These are phyloP conservation scores for Taenioides sp. DNA, from an alignment of 2,797 vertebrate species.

Conservation along the genomic window DNA sequence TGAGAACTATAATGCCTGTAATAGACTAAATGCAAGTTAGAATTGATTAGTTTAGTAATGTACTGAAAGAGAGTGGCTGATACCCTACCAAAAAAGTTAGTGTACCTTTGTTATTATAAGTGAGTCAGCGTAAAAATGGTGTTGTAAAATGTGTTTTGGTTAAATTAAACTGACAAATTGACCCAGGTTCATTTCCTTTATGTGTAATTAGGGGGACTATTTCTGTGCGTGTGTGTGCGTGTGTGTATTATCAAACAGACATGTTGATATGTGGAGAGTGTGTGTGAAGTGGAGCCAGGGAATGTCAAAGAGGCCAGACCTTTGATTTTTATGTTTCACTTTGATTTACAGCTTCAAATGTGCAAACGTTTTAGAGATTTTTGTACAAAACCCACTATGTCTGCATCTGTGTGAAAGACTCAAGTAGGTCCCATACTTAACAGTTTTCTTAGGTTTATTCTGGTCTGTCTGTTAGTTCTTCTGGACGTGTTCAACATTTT, in stretches of 20 bases:
- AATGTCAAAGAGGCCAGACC: slow-evolving; percentile 47
- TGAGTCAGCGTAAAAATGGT: background rate
- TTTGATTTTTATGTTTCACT: slow-evolving; percentile 33
- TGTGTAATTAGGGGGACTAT: slow-evolving; percentile 47
- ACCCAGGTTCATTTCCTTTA: slow-evolving; percentile 38
- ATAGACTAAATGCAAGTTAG: no score
- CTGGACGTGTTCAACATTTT: no score
- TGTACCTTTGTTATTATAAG: background rate
- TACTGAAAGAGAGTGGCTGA: no score
- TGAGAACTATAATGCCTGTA: no score
- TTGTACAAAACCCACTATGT: background rate
- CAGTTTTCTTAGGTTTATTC: no score
- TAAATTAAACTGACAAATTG: background rate
- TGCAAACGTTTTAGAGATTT: background rate
- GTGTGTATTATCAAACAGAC: slow-evolving; percentile 51
- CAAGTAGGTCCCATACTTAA: background rate
- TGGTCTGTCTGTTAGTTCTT: no score
- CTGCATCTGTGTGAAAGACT: background rate
- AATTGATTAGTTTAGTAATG: no score
- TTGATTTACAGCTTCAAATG: background rate
- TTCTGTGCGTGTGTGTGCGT: slow-evolving; percentile 30
- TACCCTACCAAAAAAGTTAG: no score
- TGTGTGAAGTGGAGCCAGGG: slow-evolving; percentile 63
- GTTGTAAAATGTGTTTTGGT: background rate
- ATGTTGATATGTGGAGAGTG: slow-evolving; percentile 50